phyloP scores from a whole-genome alignment of 1,140 invertebrate species.

The Drosophila santomea region DNA sequence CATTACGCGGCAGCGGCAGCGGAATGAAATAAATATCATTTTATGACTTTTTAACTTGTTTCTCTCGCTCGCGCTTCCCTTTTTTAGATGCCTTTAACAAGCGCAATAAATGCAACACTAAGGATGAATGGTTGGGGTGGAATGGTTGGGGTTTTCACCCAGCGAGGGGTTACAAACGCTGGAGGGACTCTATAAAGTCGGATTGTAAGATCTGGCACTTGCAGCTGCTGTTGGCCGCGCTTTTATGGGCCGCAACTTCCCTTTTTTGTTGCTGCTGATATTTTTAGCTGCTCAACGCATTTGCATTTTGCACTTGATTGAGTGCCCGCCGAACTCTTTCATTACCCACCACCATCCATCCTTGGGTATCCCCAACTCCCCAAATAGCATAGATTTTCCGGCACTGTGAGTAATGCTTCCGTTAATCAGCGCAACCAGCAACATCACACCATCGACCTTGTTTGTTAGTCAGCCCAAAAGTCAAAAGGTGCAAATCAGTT shows the following conservation, averaged over 20 bases:
- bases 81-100: slow-evolving; percentile 71
- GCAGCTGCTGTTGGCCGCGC: slow-evolving; percentile 44
- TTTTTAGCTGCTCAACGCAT: slow-evolving; percentile 72
- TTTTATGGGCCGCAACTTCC: slow-evolving; percentile 71
- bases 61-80: slow-evolving; percentile 44
- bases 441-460: slow-evolving; percentile 1
- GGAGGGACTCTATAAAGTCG: slow-evolving; percentile 2
- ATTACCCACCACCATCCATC: neutral
- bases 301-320: slow-evolving; percentile 80
- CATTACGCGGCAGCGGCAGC: slow-evolving; percentile 70
- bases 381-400: slow-evolving; percentile 2
- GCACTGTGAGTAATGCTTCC: slow-evolving; percentile 72
- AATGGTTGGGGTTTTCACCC: too few species aligned
- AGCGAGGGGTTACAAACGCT: neutral
- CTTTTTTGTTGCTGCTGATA: slow-evolving; percentile 66
- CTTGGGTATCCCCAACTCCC: neutral
- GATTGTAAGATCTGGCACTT: slow-evolving; percentile 39
- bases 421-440: slow-evolving; percentile 60
- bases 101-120: slow-evolving; percentile 81
- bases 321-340: slow-evolving; percentile 26
- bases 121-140: slow-evolving; percentile 12
- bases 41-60: slow-evolving; percentile 83
- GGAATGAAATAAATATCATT: slow-evolving; percentile 82
- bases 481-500: slow-evolving; percentile 80
- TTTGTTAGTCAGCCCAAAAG: slow-evolving; percentile 38